Evolutionary conservation across 2,113 vertebrate species (phyloP), one percentile per base, ranked within the genome.

Genomic region (Thunnus maccoyii): DNA sequence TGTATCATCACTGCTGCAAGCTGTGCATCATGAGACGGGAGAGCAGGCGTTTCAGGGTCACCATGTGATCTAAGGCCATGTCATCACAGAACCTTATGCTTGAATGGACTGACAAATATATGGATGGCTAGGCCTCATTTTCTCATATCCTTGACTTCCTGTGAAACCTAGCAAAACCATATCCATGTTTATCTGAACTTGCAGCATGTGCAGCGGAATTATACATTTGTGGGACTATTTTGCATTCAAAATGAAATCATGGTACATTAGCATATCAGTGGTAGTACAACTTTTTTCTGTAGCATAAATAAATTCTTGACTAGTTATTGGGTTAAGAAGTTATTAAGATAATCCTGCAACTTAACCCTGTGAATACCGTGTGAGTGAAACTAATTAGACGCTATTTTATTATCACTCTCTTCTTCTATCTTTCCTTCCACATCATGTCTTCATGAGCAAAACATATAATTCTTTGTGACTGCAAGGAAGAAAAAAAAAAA

Each of bases 11-110:
- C 5, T 46, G 65, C 22, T 10, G 10, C 18, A 25, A 20, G 66
- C 32, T 50, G 27, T 81, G 70, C 48, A 77, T 80, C 85, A 85
- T 77, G 68, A 77, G 72, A 84, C 52, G 72, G 47, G 51, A 64
- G 47, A 47, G 15, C 10, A 57, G 57, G 8, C 27, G 11, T 64
- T 68, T 74, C 54, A 77, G 41, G 72, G 76, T 77, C 55, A 75
- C 27, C 20, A 63, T 61, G 78, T 80, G 75, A 67, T 82, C 74
- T 57, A 20, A 27, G 66, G 48, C 1, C 63, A 69, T 36, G 58
- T 55, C 48, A 65, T 16, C 41, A 36, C 44, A 50, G 55, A 65
- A 76, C 20, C 25, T 8, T 48, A 25, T 36, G 18, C 15, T 52
- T 58, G 18, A 57, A 57, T 11, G 47, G 41, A 36, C 13, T 17